These are phyloP conservation scores for Thelaira solivaga DNA, from an alignment of 2,888 invertebrate genomes.

Conservation along the genomic window DNA sequence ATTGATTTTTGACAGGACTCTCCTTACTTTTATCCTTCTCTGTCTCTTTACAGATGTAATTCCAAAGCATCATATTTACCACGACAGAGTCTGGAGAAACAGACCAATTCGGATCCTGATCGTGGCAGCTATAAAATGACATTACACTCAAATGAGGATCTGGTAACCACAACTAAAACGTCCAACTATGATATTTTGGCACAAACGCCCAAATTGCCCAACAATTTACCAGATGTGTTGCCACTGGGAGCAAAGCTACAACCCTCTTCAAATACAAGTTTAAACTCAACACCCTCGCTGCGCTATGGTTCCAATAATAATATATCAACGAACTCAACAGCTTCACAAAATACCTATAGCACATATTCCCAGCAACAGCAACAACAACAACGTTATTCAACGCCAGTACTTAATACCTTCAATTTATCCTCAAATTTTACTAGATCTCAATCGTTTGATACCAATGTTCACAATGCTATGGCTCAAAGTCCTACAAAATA, in stretches of 20 bases:
- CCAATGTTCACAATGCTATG: conserved; percentile 64
- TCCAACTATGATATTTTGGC: conserved; percentile 67
- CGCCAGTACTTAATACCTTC: conserved; percentile 69
- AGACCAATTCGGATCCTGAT: conserved; percentile 81
- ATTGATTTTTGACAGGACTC: no score
- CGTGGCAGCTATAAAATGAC: conserved; percentile 86
- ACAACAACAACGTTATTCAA: conserved; percentile 68
- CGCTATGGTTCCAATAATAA: conserved; percentile 75
- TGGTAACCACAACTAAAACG: conserved; percentile 70
- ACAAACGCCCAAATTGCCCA: conserved; percentile 72
- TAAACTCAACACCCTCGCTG: conserved; percentile 66
- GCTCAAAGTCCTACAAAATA: conserved; percentile 72
- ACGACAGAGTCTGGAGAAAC: conserved; percentile 83
- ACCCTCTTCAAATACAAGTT: conserved; percentile 68
- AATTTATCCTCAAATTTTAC: conserved; percentile 66
- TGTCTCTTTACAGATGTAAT: conserved; percentile 81
- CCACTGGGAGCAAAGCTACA: conserved; percentile 79
- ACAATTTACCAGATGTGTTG: conserved; percentile 79
- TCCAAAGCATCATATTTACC: conserved; percentile 88
- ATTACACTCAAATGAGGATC: conserved; percentile 82
- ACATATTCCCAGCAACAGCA: conserved; percentile 41
- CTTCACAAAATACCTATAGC: conserved; percentile 57
- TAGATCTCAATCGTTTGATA: conserved; percentile 75
- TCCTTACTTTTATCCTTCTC: background rate
- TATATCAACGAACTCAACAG: conserved; percentile 67